Percentiles rank a stretch among this genome's conserved stretches.
These are phyloP conservation scores for Prostheceraeus crozeri DNA, from an alignment of 2,888 invertebrate species.

Conservation along the genomic window DNA sequence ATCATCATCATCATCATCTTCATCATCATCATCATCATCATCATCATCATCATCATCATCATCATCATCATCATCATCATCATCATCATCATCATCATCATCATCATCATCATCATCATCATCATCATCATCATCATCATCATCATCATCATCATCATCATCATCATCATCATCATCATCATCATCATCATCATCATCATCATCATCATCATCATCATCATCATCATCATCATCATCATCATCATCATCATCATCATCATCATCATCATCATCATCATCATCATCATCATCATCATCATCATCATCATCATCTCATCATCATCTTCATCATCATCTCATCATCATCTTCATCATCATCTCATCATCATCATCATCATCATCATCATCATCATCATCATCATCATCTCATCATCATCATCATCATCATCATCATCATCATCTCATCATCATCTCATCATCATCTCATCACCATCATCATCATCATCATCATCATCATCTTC, in stretches of 20 bases:
- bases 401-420: conserved; percentile 57
- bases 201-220: conserved; percentile 5
- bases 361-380: conserved; percentile 43
- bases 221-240: conserved; percentile 27
- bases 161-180: conserved; percentile 26
- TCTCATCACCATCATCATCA: conserved; percentile 3
- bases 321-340: conserved; percentile 38
- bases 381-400: conserved; percentile 8
- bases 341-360: conserved; percentile 54
- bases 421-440: conserved; percentile 8
- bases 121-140: conserved; percentile 37
- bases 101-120: conserved; percentile 39
- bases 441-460: no score
- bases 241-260: conserved; percentile 38
- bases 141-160: conserved; percentile 37
- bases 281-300: conserved; percentile 37
- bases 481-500: background rate
- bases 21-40: conserved; percentile 25
- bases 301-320: conserved; percentile 39
- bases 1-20: conserved; percentile 36
- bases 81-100: conserved; percentile 39
- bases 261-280: conserved; percentile 38
- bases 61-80: conserved; percentile 38
- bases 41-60: conserved; percentile 34
- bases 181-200: conserved; percentile 22